Evolutionary conservation across 2,113 vertebrate species (phyloP), one percentile per base, ranked within the genome.

Genomic region (Clarias gariepinus): DNA sequence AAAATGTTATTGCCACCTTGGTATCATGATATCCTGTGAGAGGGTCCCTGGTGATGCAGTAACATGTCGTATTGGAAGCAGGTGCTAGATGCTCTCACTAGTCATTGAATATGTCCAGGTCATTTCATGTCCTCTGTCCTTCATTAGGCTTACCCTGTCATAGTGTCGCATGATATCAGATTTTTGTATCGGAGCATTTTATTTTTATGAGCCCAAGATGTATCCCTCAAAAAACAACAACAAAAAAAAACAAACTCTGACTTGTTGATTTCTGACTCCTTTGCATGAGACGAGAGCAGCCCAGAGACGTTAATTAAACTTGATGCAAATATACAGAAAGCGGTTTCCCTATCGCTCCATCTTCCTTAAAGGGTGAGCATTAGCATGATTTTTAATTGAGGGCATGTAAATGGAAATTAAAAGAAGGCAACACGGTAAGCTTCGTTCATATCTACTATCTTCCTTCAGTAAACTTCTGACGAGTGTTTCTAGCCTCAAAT

Each of bases 321-420:
- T 79, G 36, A 78, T 36, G 57, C 55, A 85, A 74, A 25, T 60
- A 68, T 52, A 83, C 47, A 30, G 25, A 76, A 76, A 82, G 66
- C 71, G 13, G 25, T 87, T 81, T 76, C 23, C 2, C 19, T 74
- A 52, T 87, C 30, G 52, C 84, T 71, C 57, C 63, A 77, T 82
- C 41, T 85, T 68, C n/a, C 61, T 87, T 36, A 30, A 30, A 64
- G 66, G 83, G 80, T 18, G 84, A 86, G 83, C 83, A 81, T 87
- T 83, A 83, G 64, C 83, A 83, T 85, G 64, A 60, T 79, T 86
- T 87, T 85, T 63, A 89, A 87, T 85, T 83, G 83, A 87, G 83
- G 80, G 76, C 85, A 89, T 85, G 81, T 82, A 87, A 89, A 86
- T 79, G 81, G 86, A 74, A 87, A 87, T 78, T 58, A 74, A 83